phyloP scores from a whole-genome alignment of 2,797 vertebrate genomes.

The Trematomus bernacchii region DNA sequence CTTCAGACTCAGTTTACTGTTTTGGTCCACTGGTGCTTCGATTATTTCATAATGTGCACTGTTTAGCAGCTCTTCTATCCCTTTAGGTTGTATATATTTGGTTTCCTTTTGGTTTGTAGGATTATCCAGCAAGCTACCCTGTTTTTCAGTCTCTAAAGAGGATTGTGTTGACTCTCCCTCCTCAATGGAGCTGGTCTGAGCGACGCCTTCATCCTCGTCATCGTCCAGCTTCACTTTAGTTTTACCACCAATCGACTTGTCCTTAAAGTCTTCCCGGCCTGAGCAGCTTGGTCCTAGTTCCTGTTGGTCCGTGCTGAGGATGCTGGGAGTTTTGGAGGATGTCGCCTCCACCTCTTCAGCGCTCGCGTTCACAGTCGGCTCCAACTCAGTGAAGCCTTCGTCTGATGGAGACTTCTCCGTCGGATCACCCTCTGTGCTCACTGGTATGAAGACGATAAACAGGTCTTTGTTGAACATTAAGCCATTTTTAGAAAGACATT shows the following conservation, averaged over 20 bases:
- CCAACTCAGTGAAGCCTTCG: constrained; percentile 91
- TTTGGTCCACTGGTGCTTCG: constrained; percentile 54
- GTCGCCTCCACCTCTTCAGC: constrained; percentile 61
- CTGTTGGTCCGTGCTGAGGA: constrained; percentile 44
- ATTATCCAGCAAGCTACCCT: constrained; percentile 25
- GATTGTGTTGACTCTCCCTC: constrained; percentile 64
- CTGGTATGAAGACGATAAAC: constrained; percentile 29
- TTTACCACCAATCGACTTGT: constrained; percentile 23
- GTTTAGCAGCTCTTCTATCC: constrained; percentile 50
- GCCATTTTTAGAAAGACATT: not conserved
- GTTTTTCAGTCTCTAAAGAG: constrained; percentile 60
- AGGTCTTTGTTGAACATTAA: not conserved
- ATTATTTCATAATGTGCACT: constrained; percentile 23
- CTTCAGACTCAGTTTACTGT: constrained; percentile 51
- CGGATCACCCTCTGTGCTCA: constrained; percentile 72
- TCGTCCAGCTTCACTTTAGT: constrained; percentile 59
- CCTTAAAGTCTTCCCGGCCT: constrained; percentile 9
- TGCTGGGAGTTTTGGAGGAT: constrained; percentile 54
- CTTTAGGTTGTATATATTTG: constrained; percentile 60
- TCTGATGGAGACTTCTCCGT: constrained; percentile 88
- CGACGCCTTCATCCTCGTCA: constrained; percentile 78
- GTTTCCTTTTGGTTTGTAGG: constrained; percentile 39
- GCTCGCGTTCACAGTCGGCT: constrained; percentile 80
- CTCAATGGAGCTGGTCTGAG: constrained; percentile 74
- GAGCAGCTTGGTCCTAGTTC: constrained; percentile 30